These are phyloP conservation scores for Heteromyza rotundicornis DNA, from an alignment of 2,888 invertebrate species.

Conservation along the genomic window DNA sequence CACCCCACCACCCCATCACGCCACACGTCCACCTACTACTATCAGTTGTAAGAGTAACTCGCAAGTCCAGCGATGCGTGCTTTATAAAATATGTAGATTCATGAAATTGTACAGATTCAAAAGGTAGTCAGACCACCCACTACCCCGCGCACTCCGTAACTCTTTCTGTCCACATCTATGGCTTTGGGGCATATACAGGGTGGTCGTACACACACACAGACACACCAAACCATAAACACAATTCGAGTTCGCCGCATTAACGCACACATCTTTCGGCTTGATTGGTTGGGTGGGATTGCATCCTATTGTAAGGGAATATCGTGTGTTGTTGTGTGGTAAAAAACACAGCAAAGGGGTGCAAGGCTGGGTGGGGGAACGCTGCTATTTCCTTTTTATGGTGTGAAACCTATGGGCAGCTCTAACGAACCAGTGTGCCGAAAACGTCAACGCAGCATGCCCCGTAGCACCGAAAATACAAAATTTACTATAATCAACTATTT, in stretches of 20 bases:
- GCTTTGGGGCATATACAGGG: slow-evolving; percentile 9
- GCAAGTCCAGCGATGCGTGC: slow-evolving; percentile 9
- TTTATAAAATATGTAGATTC: slow-evolving; percentile 17
- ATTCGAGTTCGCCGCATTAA: background rate
- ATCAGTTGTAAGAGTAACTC: background rate
- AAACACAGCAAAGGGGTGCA: background rate
- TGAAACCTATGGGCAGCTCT: slow-evolving; percentile 5
- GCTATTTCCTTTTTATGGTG: background rate
- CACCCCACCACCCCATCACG: background rate
- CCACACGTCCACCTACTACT: too few relatives aligned
- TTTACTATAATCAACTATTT: slow-evolving; percentile 19
- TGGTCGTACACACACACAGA: too few relatives aligned
- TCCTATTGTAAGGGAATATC: too few relatives aligned
- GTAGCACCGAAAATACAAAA: slow-evolving; percentile 14
- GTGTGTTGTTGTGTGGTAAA: background rate
- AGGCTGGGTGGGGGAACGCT: background rate
- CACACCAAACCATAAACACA: background rate
- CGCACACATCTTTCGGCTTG: background rate
- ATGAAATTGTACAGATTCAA: slow-evolving; percentile 11
- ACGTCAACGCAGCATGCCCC: background rate
- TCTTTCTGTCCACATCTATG: too few relatives aligned
- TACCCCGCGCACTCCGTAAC: background rate
- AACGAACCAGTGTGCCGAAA: background rate
- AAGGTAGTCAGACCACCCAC: background rate
- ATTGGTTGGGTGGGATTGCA: slow-evolving; percentile 5